These are phyloP conservation scores for Rhinoderma darwinii DNA, from an alignment of 2,113 vertebrate species.

Conservation along the genomic window DNA sequence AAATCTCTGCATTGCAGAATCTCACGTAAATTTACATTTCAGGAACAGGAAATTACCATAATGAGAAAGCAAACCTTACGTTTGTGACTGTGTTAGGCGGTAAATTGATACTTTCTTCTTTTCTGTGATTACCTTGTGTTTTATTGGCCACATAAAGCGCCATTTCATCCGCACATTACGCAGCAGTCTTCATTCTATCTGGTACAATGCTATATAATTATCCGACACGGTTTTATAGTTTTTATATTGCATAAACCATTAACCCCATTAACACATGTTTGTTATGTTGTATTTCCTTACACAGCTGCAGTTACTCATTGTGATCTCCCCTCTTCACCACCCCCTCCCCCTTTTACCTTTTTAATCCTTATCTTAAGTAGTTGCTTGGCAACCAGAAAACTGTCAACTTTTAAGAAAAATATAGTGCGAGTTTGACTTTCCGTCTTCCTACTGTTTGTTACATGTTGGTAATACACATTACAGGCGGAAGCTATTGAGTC, in stretches of 20 bases:
- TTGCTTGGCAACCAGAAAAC: conserved; percentile 4
- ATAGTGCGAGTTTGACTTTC: neutral
- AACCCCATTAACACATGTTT: neutral
- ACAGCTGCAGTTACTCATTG: neutral
- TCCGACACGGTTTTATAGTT: neutral
- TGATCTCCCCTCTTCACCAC: neutral
- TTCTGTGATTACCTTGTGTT: neutral
- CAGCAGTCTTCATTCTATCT: neutral
- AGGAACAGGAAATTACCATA: too few species aligned
- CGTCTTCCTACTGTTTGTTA: neutral
- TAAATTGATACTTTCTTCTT: neutral
- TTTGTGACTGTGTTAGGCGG: too few species aligned
- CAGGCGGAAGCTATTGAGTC: neutral
- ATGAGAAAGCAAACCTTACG: too few species aligned
- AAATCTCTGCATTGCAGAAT: neutral
- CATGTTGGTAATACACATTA: neutral
- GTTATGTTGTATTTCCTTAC: neutral
- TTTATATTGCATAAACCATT: neutral
- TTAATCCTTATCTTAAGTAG: neutral
- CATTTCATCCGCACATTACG: neutral
- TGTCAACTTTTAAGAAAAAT: neutral
- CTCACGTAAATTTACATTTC: too few species aligned
- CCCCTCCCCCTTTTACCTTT: neutral
- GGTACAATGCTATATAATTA: neutral
- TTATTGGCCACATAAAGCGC: neutral